Conservation (phyloP, 2,888 invertebrate genomes). For the Merodon equestris region DNA sequence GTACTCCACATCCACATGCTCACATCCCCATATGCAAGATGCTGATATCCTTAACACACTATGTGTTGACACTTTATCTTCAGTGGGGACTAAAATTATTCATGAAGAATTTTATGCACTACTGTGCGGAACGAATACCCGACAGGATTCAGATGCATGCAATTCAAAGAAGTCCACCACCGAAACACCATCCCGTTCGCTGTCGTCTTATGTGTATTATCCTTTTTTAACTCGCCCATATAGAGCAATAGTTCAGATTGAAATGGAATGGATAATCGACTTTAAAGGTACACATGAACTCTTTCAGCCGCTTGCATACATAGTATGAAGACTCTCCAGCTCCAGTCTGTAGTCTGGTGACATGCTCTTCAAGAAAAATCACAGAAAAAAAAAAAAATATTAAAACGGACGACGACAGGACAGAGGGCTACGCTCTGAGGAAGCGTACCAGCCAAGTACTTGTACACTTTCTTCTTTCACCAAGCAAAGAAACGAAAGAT, state of each 20-base stretch:
- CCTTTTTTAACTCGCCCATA: slow-evolving; percentile 65
- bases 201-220: slow-evolving; percentile 60
- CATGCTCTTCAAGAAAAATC: slow-evolving; percentile 51
- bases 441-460: no score
- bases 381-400: slow-evolving; percentile 40
- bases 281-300: slow-evolving; percentile 66
- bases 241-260: slow-evolving; percentile 69
- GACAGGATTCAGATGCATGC: slow-evolving; percentile 61
- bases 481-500: slow-evolving; percentile 19
- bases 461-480: no score
- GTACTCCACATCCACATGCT: slow-evolving; percentile 1
- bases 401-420: slow-evolving; percentile 2
- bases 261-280: slow-evolving; percentile 70
- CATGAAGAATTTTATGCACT: slow-evolving; percentile 71
- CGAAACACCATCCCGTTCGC: slow-evolving; percentile 26
- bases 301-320: slow-evolving; percentile 3
- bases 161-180: slow-evolving; percentile 52
- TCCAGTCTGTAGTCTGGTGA: slow-evolving; percentile 8
- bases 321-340: not conserved
- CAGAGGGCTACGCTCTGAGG: not conserved
- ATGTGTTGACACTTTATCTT: slow-evolving; percentile 65
- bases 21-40: slow-evolving; percentile 21
- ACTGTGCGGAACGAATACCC: slow-evolving; percentile 69
- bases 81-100: slow-evolving; percentile 65
- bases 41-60: slow-evolving; percentile 65